Evolutionary conservation across 92 coral and sea anemone species (phyloP), one percentile per base, ranked within the genome.

Genomic region (Scolanthus callimorphus): DNA sequence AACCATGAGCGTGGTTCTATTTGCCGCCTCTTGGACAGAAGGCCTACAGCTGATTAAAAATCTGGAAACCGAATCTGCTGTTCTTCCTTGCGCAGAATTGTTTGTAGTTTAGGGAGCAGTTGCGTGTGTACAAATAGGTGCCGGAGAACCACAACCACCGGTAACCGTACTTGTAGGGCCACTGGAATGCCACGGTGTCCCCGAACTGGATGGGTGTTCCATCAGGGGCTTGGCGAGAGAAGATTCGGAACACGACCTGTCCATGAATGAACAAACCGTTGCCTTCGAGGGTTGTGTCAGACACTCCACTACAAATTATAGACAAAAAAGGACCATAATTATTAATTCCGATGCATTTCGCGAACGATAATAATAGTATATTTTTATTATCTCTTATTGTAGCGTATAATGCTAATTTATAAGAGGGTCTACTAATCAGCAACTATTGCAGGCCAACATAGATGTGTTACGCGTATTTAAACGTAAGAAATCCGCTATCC

Each of bases 21-120:
- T n/a, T n/a, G n/a, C n/a, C n/a, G n/a, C n/a, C n/a, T n/a, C n/a
- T n/a, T n/a, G n/a, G n/a, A n/a, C n/a, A n/a, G n/a, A n/a, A n/a
- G n/a, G n/a, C n/a, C n/a, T n/a, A 85, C 82, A 85, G 34, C 58
- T 63, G 52, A 29, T 79, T 85, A 37, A 74, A 85, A 29, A 85
- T 85, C 61, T 45, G 62, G 60, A 85, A 79, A 20, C 91, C 86
- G 22, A 77, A 26, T 0, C 34, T 3, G 0, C 13, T 9, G 54
- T 48, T 34, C 31, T 51, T 55, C 13, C 39, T 8, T n/a, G 83
- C 91, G 20, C 91, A 85, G 0, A 72, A 31, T 1, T 11, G 20
- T 44, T 79, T 85, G 55, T 1, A n/a, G 64, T 2, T 2, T 15
- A 27, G 22, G 26, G 71, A 53, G 53, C 91, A 85, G 1, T 49